Evolutionary conservation across 2,888 invertebrate species (phyloP).

Genomic region (Eupelmus urozonus): DNA sequence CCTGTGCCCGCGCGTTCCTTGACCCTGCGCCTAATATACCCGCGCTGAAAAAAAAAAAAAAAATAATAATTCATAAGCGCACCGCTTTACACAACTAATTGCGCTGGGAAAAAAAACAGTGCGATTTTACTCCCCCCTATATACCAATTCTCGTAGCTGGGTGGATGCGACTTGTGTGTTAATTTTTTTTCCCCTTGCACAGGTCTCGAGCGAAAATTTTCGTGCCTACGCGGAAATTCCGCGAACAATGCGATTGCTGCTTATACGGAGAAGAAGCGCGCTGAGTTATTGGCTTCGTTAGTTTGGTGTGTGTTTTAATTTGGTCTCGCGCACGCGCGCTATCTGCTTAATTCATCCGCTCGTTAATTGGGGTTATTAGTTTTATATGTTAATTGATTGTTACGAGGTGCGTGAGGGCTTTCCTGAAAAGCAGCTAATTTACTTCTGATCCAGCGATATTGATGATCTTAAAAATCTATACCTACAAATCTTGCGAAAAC

Average conservation of each 20-base stretch:
- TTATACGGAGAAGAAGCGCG: constrained; percentile 1
- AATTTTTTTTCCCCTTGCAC: constrained; percentile 27
- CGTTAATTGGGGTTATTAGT: not conserved
- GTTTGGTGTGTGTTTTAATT: not conserved
- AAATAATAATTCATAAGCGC: not conserved
- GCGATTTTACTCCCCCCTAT: constrained; percentile 4
- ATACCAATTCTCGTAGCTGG: not conserved
- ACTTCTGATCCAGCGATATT: too few relatives aligned
- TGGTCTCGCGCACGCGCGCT: not conserved
- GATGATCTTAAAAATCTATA: too few relatives aligned
- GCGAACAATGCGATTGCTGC: not conserved
- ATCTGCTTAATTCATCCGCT: not conserved
- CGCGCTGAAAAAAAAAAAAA: too few relatives aligned
- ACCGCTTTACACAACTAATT: not conserved
- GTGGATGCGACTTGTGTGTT: constrained; percentile 46
- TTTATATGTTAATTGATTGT: not conserved
- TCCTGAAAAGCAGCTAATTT: too few relatives aligned
- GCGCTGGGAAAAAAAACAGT: constrained; percentile 22
- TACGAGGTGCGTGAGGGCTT: too few relatives aligned
- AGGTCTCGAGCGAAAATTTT: not conserved
- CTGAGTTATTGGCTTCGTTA: constrained; percentile 16
- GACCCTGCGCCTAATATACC: constrained; percentile 40
- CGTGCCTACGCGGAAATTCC: not conserved
- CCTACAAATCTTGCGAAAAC: too few relatives aligned
- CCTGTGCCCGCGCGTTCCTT: constrained; percentile 45